phyloP scores from a whole-genome alignment of 2,888 invertebrate genomes.

The Leucozona laternaria region DNA sequence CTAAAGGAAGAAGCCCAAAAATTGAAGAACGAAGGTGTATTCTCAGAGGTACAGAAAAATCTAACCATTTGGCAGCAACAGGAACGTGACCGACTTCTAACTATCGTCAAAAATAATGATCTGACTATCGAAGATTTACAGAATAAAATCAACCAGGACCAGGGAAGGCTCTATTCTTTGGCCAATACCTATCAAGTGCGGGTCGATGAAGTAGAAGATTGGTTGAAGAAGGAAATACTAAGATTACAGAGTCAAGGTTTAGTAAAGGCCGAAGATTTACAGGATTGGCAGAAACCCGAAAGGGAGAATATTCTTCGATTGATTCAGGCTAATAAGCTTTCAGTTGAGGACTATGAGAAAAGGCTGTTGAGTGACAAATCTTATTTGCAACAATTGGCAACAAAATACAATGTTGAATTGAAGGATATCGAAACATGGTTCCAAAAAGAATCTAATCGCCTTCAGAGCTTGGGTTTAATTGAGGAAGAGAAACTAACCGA shows the following conservation, averaged over 20 bases:
- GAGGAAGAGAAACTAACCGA: constrained; percentile 80
- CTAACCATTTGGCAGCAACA: constrained; percentile 81
- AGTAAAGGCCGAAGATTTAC: constrained; percentile 80
- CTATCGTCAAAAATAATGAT: constrained; percentile 80
- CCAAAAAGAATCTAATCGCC: constrained; percentile 80
- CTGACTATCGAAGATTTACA: constrained; percentile 81
- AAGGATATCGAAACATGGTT: constrained; percentile 82
- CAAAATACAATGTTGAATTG: constrained; percentile 81
- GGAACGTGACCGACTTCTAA: constrained; percentile 80
- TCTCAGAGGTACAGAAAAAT: constrained; percentile 81
- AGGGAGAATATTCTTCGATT: constrained; percentile 79
- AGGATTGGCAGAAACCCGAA: constrained; percentile 81
- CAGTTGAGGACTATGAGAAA: constrained; percentile 81
- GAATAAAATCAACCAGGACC: constrained; percentile 80
- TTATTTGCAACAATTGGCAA: constrained; percentile 79
- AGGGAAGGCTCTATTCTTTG: constrained; percentile 79
- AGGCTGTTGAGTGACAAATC: constrained; percentile 80
- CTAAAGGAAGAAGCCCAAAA: constrained; percentile 80
- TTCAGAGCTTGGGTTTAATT: constrained; percentile 80
- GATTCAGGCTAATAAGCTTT: constrained; percentile 80
- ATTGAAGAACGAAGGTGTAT: constrained; percentile 80
- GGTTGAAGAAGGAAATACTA: constrained; percentile 81
- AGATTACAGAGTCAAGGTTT: constrained; percentile 81
- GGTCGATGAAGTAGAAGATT: constrained; percentile 81
- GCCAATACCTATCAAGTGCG: constrained; percentile 81